These are phyloP conservation scores for Drosophila parthenogenetica DNA, from an alignment of 2,888 invertebrate genomes.

Conservation along the genomic window DNA sequence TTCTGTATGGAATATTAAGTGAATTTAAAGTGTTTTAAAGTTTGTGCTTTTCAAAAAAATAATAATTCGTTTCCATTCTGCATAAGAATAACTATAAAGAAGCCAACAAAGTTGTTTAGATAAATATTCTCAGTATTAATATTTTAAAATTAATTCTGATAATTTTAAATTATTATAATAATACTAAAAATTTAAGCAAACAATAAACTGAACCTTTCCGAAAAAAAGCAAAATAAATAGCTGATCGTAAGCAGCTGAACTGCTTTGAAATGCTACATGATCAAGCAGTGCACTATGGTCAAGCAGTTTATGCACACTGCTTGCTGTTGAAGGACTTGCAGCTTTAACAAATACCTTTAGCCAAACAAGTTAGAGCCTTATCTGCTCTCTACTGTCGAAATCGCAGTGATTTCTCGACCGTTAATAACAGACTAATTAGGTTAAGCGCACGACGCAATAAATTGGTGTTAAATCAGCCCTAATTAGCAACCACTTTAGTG, in stretches of 20 bases:
- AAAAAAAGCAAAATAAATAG: too few species aligned
- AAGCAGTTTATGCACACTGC: background rate
- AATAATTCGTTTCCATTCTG: too few species aligned
- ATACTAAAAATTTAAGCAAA: too few species aligned
- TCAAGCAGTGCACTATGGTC: background rate
- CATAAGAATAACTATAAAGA: too few species aligned
- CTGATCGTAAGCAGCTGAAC: background rate
- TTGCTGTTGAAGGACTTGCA: background rate
- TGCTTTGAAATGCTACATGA: background rate
- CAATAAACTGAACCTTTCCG: too few species aligned
- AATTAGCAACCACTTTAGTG: slow-evolving; percentile 42
- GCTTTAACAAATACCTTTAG: background rate
- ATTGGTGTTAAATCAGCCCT: slow-evolving; percentile 52
- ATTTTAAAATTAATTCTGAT: too few species aligned
- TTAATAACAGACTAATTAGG: slow-evolving; percentile 57
- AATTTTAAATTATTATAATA: too few species aligned
- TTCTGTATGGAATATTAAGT: too few species aligned
- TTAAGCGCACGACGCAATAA: slow-evolving; percentile 32
- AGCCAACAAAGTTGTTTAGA: too few species aligned
- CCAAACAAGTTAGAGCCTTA: slow-evolving; percentile 33
- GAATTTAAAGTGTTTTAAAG: too few species aligned
- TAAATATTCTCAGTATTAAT: too few species aligned
- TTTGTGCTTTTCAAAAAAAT: too few species aligned
- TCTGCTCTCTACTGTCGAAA: slow-evolving; percentile 10
- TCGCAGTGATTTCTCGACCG: slow-evolving; percentile 19